Base-by-base conservation (phyloP, 2,113 vertebrate species). In the Crotalus viridis region DNA sequence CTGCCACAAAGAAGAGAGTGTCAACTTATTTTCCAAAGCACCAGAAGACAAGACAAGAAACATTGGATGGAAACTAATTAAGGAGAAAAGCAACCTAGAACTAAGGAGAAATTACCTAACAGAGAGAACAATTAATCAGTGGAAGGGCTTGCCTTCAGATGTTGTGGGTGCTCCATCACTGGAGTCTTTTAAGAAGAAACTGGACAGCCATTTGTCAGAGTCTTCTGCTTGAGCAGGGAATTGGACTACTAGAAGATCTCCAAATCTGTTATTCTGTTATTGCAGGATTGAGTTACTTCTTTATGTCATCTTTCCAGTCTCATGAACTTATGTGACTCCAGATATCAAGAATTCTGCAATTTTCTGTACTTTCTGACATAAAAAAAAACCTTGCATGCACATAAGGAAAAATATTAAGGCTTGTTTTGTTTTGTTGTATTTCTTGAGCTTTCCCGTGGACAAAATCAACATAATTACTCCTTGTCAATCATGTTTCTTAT, bases 401-500 rank as follows among this genome's bases (percentile, higher is more conserved):
- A 91, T 86, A 94, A 87, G 22, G 43, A 91, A 90, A 43, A 85
- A 54, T 46, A 52, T 64, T n/a, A 6, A 12, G 81, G 48, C 39
- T 19, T n/a, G 33, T 33, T 69, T 69, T 69, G 13, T 61, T 61
- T 61, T 59, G 8, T 87, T 43, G 88, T 46, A 8, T 92, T 94
- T 57, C 54, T 24, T 61, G 17, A 15, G 85, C 43, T 93, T 94
- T 94, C 48, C 61, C 74, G 1, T 17, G 51, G 93, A 95, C 92
- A 85, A 59, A 89, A 90, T 26, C 24, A 56, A 91, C 91, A 48
- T 90, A 89, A 88, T 93, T 89, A 89, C 93, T 94, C 93, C 94
- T 92, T 94, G 91, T 96, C 95, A 94, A 91, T 96, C 93, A 69
- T 90, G 90, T 93, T 91, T 94, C 95, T 94, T 81, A 81, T 91